A percentile compares a stretch with the other conserved stretches of the same genome.
Evolutionary conservation across 2,113 vertebrate species (phyloP).

Genomic region (Opisthocomus hoazin): DNA sequence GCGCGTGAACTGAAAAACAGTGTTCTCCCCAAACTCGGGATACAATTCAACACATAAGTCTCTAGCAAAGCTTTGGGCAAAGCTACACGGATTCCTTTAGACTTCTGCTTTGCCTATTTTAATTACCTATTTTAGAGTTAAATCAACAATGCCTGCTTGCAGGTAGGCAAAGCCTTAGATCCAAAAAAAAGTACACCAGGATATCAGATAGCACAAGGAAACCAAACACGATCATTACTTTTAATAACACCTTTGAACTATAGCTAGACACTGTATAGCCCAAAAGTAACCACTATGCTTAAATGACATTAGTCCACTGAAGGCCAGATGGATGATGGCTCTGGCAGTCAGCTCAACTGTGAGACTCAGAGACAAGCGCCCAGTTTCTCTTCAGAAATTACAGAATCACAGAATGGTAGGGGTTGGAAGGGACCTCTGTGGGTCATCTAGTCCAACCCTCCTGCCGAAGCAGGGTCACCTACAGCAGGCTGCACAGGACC

Average conservation of each 20-base stretch:
- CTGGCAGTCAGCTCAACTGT: rapidly evolving
- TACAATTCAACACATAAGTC: neutral
- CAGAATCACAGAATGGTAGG: no score
- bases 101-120: neutral
- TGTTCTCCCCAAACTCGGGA: neutral
- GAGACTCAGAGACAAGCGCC: neutral
- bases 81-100: neutral
- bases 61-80: neutral
- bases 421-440: no score
- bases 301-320: neutral
- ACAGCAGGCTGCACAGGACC: no score
- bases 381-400: neutral
- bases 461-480: no score
- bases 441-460: no score
- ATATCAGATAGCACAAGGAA: neutral
- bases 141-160: neutral
- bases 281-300: neutral
- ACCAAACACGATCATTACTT: neutral
- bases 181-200: neutral
- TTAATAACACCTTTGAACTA: neutral
- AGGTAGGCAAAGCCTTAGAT: neutral
- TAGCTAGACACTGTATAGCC: neutral
- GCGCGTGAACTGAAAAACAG: neutral
- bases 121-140: neutral
- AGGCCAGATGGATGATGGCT: neutral